Percentiles rank a stretch among this genome's conserved stretches.
Evolutionary conservation across 2,797 vertebrate genomes (phyloP).

Genomic region (Danio tinwini): DNA sequence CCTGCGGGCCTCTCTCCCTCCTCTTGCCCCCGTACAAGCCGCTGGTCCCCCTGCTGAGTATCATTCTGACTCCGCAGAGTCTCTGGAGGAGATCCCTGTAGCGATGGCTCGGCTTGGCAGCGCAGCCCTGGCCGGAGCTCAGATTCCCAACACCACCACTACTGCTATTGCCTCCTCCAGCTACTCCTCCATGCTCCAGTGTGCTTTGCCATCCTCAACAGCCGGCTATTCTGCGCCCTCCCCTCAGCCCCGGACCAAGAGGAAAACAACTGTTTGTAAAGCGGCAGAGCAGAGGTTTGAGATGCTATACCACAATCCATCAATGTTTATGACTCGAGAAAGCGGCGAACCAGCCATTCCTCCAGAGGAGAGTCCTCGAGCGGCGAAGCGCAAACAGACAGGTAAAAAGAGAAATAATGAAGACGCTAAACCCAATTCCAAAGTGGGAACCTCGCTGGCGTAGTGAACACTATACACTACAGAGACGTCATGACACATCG

Average conservation of each 20-base stretch:
- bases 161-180: background rate
- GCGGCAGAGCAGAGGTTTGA: slow-evolving; percentile 71
- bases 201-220: slow-evolving; percentile 56
- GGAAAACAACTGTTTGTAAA: slow-evolving; percentile 66
- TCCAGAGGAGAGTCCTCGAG: slow-evolving; percentile 47
- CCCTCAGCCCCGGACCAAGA: slow-evolving; percentile 73
- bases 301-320: slow-evolving; percentile 74
- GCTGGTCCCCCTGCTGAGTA: slow-evolving; percentile 82
- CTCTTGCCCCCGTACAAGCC: slow-evolving; percentile 70
- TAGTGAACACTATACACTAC: slow-evolving; percentile 42
- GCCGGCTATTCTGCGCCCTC: slow-evolving; percentile 55
- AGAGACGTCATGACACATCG: background rate
- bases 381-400: slow-evolving; percentile 71
- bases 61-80: slow-evolving; percentile 89
- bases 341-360: slow-evolving; percentile 74
- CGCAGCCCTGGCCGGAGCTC: slow-evolving; percentile 62
- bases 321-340: slow-evolving; percentile 83
- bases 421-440: slow-evolving; percentile 47
- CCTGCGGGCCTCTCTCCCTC: slow-evolving; percentile 69
- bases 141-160: slow-evolving; percentile 36
- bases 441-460: slow-evolving; percentile 42
- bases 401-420: slow-evolving; percentile 67
- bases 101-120: slow-evolving; percentile 86
- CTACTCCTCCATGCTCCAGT: slow-evolving; percentile 52
- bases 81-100: slow-evolving; percentile 91